Conservation (phyloP, 2,113 vertebrate genomes). For the Actinemys pallida region DNA sequence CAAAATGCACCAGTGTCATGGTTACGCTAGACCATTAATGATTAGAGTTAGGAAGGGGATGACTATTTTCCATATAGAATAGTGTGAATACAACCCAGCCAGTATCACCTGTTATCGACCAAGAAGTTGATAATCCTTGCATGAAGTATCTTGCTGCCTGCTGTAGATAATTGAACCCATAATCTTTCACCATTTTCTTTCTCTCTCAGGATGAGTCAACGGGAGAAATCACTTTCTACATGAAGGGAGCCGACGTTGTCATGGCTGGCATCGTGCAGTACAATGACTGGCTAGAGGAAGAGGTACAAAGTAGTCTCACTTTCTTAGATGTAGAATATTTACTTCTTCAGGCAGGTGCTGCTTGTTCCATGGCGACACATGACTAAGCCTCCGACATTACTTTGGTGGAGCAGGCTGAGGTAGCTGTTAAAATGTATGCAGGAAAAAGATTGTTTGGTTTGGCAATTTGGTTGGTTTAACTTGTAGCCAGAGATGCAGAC, state of each 20-base stretch:
- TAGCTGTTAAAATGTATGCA: rapidly evolving
- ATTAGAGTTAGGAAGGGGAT: not conserved
- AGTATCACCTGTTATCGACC: not conserved
- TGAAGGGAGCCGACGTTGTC: constrained; percentile 97
- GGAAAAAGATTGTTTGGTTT: not conserved
- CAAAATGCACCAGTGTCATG: not conserved
- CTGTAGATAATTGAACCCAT: rapidly evolving
- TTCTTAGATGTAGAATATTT: rapidly evolving
- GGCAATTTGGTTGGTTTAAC: not conserved
- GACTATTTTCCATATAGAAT: not conserved
- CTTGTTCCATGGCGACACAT: rapidly evolving
- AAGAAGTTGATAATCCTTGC: not conserved
- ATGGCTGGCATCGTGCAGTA: constrained; percentile 98
- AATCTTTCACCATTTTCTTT: not conserved
- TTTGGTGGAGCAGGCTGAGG: rapidly evolving
- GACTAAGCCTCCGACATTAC: not conserved
- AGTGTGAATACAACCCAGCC: not conserved
- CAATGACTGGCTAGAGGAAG: constrained; percentile 98
- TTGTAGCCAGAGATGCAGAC: not conserved
- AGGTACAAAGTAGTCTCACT: constrained; percentile 77
- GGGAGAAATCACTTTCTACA: constrained; percentile 97
- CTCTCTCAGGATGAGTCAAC: constrained; percentile 91
- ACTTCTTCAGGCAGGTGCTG: rapidly evolving
- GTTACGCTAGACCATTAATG: not conserved
- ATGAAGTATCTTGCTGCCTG: not conserved